Evolutionary conservation across 2,888 invertebrate genomes (phyloP).

Genomic region (Griposia aprilina): DNA sequence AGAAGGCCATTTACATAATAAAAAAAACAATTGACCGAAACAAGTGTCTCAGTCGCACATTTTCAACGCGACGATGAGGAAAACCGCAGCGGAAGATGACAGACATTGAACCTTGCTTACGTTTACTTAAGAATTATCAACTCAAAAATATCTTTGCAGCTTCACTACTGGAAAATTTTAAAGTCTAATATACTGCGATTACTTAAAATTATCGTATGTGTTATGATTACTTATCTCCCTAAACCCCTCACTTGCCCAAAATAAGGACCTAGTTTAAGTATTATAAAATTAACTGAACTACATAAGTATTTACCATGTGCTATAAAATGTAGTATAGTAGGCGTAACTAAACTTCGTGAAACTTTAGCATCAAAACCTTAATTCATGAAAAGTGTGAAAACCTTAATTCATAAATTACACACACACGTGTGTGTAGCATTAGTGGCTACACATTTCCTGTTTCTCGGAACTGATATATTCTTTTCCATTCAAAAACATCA

Average conservation of each 20-base stretch:
- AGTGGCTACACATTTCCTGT: too few species aligned
- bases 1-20: slow-evolving; percentile 25
- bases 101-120: slow-evolving; percentile 15
- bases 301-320: neutral
- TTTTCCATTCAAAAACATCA: neutral
- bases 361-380: neutral
- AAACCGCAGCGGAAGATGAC: slow-evolving; percentile 27
- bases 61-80: slow-evolving; percentile 35
- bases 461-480: neutral
- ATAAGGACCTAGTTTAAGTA: neutral
- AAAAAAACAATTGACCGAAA: slow-evolving; percentile 9
- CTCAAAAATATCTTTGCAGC: slow-evolving; percentile 15
- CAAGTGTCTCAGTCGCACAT: slow-evolving; percentile 5
- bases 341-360: neutral
- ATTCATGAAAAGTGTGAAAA: neutral
- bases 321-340: neutral
- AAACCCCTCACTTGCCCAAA: neutral
- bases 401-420: neutral
- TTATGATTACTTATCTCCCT: too few species aligned
- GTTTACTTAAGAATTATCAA: slow-evolving; percentile 32
- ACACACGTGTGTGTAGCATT: too few species aligned
- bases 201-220: neutral
- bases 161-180: slow-evolving; percentile 10
- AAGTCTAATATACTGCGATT: neutral
- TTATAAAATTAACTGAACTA: neutral